Evolutionary conservation across 2,888 invertebrate genomes (phyloP).

Genomic region (Antitype chi): DNA sequence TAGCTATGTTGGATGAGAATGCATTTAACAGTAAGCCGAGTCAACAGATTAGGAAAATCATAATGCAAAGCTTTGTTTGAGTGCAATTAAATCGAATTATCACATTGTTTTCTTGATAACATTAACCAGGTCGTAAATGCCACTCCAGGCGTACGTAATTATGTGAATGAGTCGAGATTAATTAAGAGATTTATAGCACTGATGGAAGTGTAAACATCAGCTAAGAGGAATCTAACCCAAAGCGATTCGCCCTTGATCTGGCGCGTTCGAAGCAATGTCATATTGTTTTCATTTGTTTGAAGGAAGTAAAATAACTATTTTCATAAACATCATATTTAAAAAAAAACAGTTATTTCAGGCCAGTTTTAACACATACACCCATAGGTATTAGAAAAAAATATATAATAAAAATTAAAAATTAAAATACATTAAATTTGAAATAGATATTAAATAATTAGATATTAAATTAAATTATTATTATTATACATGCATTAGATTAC

Average conservation of each 20-base stretch:
- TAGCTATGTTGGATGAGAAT: neutral
- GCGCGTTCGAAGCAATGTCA: neutral
- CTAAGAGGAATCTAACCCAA: neutral
- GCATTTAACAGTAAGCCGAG: conserved; percentile 87
- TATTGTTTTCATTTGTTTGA: neutral
- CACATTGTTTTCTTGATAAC: conserved; percentile 14
- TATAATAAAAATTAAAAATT: too few species aligned
- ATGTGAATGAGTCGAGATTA: neutral
- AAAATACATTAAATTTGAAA: too few species aligned
- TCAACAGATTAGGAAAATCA: conserved; percentile 11
- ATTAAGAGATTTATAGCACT: conserved; percentile 11
- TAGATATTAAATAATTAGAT: too few species aligned
- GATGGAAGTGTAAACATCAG: neutral
- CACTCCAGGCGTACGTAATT: conserved; percentile 11
- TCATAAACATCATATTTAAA: too few species aligned
- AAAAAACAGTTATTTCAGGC: too few species aligned
- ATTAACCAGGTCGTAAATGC: conserved; percentile 23
- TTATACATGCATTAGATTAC: too few species aligned
- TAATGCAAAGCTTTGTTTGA: conserved; percentile 9
- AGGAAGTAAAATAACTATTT: neutral
- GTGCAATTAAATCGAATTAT: conserved; percentile 7
- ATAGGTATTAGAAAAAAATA: too few species aligned
- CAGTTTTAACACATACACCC: too few species aligned
- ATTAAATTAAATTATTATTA: too few species aligned
- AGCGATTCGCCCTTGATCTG: neutral